phyloP scores from a whole-genome alignment of 2,797 vertebrate species.

The Lateolabrax maculatus region DNA sequence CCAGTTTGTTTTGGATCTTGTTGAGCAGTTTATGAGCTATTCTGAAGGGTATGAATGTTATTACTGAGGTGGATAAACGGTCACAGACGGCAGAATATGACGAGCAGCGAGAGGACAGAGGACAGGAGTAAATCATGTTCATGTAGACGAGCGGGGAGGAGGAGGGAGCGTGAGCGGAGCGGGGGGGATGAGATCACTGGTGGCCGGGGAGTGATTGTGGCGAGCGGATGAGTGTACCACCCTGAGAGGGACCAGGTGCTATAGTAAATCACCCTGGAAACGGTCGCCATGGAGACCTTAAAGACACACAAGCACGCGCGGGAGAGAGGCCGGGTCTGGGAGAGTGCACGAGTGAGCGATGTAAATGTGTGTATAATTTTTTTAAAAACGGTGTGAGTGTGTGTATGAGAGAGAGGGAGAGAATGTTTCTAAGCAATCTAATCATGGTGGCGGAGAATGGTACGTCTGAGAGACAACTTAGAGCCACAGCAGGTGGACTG shows the following conservation, averaged over 20 bases:
- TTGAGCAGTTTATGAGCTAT: not conserved
- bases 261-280: constrained; percentile 82
- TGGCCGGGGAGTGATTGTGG: constrained; percentile 71
- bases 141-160: constrained; percentile 29
- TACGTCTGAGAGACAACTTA: constrained; percentile 46
- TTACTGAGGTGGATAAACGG: constrained; percentile 29
- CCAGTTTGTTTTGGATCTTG: not conserved
- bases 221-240: constrained; percentile 74
- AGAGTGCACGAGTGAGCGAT: constrained; percentile 27
- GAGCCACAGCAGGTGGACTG: constrained; percentile 49
- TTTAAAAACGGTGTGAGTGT: constrained; percentile 1
- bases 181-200: constrained; percentile 77
- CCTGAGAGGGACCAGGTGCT: constrained; percentile 84
- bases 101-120: constrained; percentile 44
- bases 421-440: constrained; percentile 64
- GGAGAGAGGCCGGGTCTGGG: constrained; percentile 21
- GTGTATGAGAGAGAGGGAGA: constrained; percentile 17
- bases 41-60: not conserved
- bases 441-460: constrained; percentile 66
- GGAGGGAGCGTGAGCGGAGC: constrained; percentile 25
- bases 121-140: constrained; percentile 47
- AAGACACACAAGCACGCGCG: constrained; percentile 63
- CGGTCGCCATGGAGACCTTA: constrained; percentile 82
- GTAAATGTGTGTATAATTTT: constrained; percentile 41
- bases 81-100: constrained; percentile 35